Evolutionary conservation across 2,113 vertebrate species (phyloP).

Genomic region (Galbula dea): DNA sequence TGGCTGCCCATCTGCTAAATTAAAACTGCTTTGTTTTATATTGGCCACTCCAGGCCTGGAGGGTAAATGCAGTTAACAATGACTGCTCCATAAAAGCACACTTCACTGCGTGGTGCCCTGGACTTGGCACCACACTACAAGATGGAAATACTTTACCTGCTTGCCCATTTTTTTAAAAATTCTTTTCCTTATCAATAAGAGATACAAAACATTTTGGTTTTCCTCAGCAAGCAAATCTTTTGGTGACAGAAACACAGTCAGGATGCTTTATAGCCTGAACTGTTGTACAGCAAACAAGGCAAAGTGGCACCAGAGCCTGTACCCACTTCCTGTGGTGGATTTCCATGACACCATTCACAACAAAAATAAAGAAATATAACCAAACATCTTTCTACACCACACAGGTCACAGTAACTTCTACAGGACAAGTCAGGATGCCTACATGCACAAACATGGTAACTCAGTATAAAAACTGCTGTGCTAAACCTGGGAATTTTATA

Average conservation of each 20-base stretch:
- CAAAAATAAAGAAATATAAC: neutral
- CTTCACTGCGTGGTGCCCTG: fast-evolving
- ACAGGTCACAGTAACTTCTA: neutral
- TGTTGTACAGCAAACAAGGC: neutral
- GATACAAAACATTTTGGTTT: neutral
- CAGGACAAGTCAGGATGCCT: neutral
- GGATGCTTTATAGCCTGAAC: fast-evolving
- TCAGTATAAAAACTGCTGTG: neutral
- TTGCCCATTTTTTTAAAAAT: neutral
- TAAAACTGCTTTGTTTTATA: neutral
- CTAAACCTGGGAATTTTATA: neutral
- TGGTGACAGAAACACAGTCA: neutral
- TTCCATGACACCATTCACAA: neutral
- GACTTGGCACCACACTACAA: neutral
- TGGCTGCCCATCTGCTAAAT: neutral
- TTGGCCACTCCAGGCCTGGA: neutral
- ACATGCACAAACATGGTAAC: neutral
- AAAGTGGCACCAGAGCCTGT: fast-evolving
- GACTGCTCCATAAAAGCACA: neutral
- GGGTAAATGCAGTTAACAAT: neutral
- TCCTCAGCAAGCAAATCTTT: neutral
- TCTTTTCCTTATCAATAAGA: neutral
- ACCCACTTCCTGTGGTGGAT: neutral
- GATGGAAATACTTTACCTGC: neutral
- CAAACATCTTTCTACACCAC: neutral